Conservation (phyloP, 2,113 vertebrate species). For the Ctenodactylus gundi region DNA sequence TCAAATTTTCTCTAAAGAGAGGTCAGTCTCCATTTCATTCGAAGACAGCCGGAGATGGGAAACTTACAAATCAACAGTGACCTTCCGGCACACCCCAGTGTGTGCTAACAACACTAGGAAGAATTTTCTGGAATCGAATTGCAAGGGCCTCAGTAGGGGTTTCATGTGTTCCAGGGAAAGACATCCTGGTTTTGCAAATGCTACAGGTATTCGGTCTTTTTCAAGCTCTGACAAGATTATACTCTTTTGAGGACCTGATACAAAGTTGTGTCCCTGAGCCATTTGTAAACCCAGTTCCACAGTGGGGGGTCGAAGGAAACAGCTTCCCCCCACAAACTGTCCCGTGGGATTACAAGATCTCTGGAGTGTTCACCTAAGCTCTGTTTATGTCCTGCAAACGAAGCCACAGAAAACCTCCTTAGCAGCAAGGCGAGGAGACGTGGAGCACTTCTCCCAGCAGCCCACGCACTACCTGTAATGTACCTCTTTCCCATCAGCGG, state of each 20-base stretch:
- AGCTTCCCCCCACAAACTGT: constrained; percentile 36
- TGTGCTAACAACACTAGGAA: not conserved
- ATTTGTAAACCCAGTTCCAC: not conserved
- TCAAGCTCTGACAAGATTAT: constrained; percentile 31
- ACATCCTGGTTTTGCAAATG: not conserved
- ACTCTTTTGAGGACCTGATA: not conserved
- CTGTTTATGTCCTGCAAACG: constrained; percentile 42
- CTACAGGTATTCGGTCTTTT: not conserved
- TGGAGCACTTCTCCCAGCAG: not conserved
- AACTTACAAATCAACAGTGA: constrained; percentile 14
- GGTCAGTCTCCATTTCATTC: not conserved
- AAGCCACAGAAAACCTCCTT: constrained; percentile 37
- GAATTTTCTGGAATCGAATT: constrained; percentile 2
- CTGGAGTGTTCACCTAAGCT: constrained; percentile 25
- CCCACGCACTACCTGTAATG: not conserved
- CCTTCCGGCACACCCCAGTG: not conserved
- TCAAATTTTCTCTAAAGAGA: constrained; percentile 15
- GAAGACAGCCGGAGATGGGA: not conserved
- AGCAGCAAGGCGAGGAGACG: not conserved
- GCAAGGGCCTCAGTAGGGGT: not conserved
- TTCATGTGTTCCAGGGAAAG: not conserved
- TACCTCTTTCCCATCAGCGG: constrained; percentile 13
- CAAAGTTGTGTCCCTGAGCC: not conserved
- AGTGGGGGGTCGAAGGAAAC: not conserved
- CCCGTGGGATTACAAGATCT: not conserved